These are phyloP conservation scores for Microcebus griseorufus DNA, from an alignment of 2,113 vertebrate genomes.

Conservation along the genomic window DNA sequence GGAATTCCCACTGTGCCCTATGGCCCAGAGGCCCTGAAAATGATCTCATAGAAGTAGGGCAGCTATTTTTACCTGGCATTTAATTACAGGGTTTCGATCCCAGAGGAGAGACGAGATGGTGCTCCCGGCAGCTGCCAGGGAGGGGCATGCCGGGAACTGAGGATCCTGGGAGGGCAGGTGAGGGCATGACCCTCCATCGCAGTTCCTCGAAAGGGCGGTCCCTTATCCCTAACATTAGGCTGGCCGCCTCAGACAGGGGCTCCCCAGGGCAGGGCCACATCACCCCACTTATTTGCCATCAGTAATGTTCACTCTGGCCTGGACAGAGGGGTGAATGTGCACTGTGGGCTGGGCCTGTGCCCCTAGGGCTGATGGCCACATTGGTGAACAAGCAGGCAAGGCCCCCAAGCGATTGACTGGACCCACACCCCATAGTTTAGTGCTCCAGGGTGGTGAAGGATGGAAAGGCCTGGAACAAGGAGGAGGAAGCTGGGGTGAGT, in stretches of 20 bases:
- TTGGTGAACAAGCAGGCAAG: background rate
- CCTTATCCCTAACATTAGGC: background rate
- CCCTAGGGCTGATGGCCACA: background rate
- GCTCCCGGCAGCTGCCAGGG: background rate
- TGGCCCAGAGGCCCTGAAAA: background rate
- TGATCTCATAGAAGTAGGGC: background rate
- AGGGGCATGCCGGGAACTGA: background rate
- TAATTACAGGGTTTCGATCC: slow-evolving; percentile 59
- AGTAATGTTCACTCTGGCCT: background rate
- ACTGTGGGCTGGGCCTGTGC: background rate
- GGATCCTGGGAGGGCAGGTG: background rate
- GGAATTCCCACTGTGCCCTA: background rate
- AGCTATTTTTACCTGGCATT: slow-evolving; percentile 61
- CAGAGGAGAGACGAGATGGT: background rate
- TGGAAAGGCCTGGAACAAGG: background rate
- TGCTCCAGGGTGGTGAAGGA: background rate
- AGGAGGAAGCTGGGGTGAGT: background rate
- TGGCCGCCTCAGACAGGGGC: background rate
- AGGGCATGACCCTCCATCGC: no score
- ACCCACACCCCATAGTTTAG: background rate
- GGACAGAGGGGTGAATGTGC: background rate
- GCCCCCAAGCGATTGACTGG: background rate
- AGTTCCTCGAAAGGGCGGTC: background rate
- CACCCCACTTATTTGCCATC: background rate
- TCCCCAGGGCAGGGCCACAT: background rate